Evolutionary conservation across 2,888 invertebrate species (phyloP), one percentile per base, ranked within the genome.

Genomic region (Rugalucina vietnamica): DNA sequence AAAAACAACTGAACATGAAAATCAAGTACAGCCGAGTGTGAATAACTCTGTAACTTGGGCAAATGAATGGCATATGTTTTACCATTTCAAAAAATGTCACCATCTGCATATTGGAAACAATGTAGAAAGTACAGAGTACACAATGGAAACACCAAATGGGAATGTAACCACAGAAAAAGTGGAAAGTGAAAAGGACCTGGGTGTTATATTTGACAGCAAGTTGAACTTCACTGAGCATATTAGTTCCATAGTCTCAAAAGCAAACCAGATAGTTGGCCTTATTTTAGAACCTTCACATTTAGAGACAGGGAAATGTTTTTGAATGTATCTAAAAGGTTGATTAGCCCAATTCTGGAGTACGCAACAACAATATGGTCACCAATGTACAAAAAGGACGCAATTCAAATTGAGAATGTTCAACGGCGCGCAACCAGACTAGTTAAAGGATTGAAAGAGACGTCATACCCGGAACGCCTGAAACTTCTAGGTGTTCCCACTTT

Each of bases 381-480:
- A 49, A 39, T 39, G 43, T 36, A 72, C 29, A 76, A 76, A 27
- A 79, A 78, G 29, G 36, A 79, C 34, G 10, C 1, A 21, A 74
- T 36, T 5, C 37, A 70, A 10, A 75, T 79, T 24, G 79, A 82
- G 39, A 74, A 78, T 60, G 75, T 82, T 3, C 79, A 82, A 32
- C 36, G 78, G 60, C 39, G 75, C 14, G 79, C 82, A n/a, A 79
- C 75, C 8, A 36, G 39, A 57, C 49, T 81, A 21, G 29, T 81
- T 5, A 54, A 39, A 57, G 29, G 34, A 2, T 8, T 76, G 29
- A 14, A 36, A 24, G 29, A n/a, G 10, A 14, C 54, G 4, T 10
- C 21, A 2, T 81, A 81, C 39, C 27, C 32, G 32, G 73, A 79
- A 37, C 34, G 60, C 14, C 32, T 79, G 24, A 71, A 24, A 34